Evolutionary conservation across 2,888 invertebrate species (phyloP).

Genomic region (Hofmannophila pseudospretella): DNA sequence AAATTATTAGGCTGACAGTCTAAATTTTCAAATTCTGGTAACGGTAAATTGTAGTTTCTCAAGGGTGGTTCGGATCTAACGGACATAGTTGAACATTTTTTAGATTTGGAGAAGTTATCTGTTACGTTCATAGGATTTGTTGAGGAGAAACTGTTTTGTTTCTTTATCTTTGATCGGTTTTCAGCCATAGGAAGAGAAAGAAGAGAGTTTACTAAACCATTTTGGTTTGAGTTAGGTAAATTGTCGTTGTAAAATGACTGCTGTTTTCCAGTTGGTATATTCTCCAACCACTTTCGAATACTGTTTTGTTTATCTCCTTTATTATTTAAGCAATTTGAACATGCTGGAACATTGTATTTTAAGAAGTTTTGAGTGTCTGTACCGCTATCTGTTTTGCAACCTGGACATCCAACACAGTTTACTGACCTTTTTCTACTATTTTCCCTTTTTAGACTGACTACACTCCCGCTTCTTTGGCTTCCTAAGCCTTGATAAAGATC

Average conservation of each 20-base stretch:
- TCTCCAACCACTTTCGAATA: slow-evolving; percentile 86
- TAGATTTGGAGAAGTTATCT: slow-evolving; percentile 41
- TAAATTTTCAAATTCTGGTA: slow-evolving; percentile 51
- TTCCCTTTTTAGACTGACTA: slow-evolving; percentile 79
- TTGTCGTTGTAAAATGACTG: slow-evolving; percentile 41
- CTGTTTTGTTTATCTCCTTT: slow-evolving; percentile 85
- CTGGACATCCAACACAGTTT: slow-evolving; percentile 81
- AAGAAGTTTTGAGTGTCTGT: slow-evolving; percentile 53
- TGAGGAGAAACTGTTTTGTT: slow-evolving; percentile 59
- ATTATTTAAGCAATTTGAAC: slow-evolving; percentile 71
- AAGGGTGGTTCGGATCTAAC: slow-evolving; percentile 64
- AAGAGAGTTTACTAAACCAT: slow-evolving; percentile 49
- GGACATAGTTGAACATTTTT: slow-evolving; percentile 51
- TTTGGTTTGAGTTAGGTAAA: slow-evolving; percentile 34
- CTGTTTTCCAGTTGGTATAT: slow-evolving; percentile 77
- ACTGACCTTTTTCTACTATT: slow-evolving; percentile 77
- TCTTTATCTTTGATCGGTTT: slow-evolving; percentile 42
- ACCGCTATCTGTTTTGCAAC: slow-evolving; percentile 67
- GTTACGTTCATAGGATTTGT: slow-evolving; percentile 37
- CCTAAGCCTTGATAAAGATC: slow-evolving; percentile 67
- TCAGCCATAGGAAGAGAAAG: slow-evolving; percentile 48
- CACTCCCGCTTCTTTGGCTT: slow-evolving; percentile 75
- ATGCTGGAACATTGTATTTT: slow-evolving; percentile 64
- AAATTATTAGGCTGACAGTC: slow-evolving; percentile 34
- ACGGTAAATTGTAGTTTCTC: slow-evolving; percentile 59